phyloP scores from a whole-genome alignment of 2,888 invertebrate species.

The Dryobotodes eremita region DNA sequence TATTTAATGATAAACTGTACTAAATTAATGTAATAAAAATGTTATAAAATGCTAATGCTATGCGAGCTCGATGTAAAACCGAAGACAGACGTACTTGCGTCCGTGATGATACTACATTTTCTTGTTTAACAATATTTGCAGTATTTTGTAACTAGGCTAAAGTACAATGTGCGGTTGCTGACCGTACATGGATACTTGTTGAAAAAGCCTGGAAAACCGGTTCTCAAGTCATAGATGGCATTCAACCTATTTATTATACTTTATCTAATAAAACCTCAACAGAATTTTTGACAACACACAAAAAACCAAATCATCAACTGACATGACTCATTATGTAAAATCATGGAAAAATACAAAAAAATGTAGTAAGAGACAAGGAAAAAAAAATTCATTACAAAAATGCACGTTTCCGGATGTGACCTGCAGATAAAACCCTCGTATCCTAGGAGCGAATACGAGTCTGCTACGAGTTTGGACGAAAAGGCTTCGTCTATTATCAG shows the following conservation, averaged over 20 bases:
- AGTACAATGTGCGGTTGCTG: no score
- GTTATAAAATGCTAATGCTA: no score
- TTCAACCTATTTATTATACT: slow-evolving; percentile 2
- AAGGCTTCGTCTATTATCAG: slow-evolving; percentile 68
- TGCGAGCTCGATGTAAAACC: no score
- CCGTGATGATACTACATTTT: no score
- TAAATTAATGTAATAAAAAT: no score
- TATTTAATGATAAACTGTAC: no score
- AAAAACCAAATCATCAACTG: slow-evolving; percentile 30
- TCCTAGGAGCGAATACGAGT: slow-evolving; percentile 44
- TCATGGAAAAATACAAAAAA: slow-evolving; percentile 37
- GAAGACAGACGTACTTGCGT: no score
- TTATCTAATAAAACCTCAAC: slow-evolving; percentile 24
- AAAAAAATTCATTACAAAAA: slow-evolving; percentile 24
- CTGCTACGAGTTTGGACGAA: slow-evolving; percentile 61
- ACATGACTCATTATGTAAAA: slow-evolving; percentile 3
- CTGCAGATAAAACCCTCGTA: slow-evolving; percentile 35
- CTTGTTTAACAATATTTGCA: no score
- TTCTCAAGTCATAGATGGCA: background rate
- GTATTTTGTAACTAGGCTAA: no score
- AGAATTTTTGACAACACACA: background rate
- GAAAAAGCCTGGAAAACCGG: background rate
- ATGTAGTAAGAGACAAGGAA: slow-evolving; percentile 16
- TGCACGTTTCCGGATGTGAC: slow-evolving; percentile 47
- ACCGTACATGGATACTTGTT: no score